Evolutionary conservation across 2,888 invertebrate species (phyloP).

Genomic region (Megaustenia siamemsis): DNA sequence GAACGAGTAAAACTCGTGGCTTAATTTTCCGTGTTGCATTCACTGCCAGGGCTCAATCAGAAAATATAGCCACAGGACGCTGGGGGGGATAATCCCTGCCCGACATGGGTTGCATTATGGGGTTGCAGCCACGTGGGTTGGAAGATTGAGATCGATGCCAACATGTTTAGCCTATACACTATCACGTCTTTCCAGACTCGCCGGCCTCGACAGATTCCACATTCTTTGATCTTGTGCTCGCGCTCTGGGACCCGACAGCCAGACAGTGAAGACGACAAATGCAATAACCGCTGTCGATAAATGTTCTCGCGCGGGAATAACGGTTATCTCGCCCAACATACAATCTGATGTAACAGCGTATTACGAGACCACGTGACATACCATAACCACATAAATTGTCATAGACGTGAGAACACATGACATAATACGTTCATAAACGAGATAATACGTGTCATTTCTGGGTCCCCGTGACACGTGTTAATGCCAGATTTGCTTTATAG

Average conservation of each 20-base stretch:
- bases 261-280: not conserved
- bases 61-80: slow-evolving; percentile 32
- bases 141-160: slow-evolving; percentile 23
- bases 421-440: too few relatives aligned
- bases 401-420: too few relatives aligned
- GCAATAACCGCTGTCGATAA: not conserved
- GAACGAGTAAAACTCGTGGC: slow-evolving; percentile 9
- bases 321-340: too few relatives aligned
- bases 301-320: not conserved
- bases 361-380: too few relatives aligned
- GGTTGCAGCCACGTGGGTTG: not conserved
- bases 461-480: too few relatives aligned
- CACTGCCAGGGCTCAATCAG: slow-evolving; percentile 25
- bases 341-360: too few relatives aligned
- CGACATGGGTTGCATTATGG: not conserved
- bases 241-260: not conserved
- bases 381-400: too few relatives aligned
- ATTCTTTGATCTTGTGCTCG: not conserved
- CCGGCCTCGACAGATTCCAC: not conserved
- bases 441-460: not conserved
- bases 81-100: slow-evolving; percentile 35
- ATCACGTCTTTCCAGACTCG: not conserved
- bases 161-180: slow-evolving; percentile 27
- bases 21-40: slow-evolving; percentile 44
- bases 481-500: too few relatives aligned